A percentile compares a stretch with the other conserved stretches of the same genome.
Conservation (phyloP, 2,113 vertebrate genomes). For the Actinemys pallida region DNA sequence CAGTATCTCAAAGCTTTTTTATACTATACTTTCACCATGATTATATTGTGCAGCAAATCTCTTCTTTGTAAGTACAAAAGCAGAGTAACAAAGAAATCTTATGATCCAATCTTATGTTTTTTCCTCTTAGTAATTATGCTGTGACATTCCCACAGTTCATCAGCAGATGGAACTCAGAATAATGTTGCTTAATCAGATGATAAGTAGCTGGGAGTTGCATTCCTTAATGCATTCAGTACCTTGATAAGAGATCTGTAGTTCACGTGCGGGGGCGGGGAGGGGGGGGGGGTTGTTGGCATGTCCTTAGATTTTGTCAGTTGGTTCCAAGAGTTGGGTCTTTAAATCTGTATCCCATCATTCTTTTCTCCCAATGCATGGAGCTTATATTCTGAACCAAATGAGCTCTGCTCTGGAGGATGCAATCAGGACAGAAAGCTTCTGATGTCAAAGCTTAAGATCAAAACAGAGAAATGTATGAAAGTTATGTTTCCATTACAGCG, state of each 20-base stretch:
- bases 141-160: background rate
- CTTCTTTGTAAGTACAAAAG: background rate
- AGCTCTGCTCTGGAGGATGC: background rate
- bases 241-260: background rate
- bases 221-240: background rate
- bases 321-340: background rate
- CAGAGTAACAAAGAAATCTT: rapidly evolving
- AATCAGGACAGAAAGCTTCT: background rate
- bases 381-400: background rate
- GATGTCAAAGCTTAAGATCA: background rate
- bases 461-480: background rate
- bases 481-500: background rate
- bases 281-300: background rate
- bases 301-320: background rate
- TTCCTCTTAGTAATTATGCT: background rate
- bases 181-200: background rate
- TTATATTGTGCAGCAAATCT: background rate
- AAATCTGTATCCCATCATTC: background rate
- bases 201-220: background rate
- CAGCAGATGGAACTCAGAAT: background rate
- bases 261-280: rapidly evolving
- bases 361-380: background rate
- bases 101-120: rapidly evolving
- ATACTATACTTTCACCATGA: background rate
- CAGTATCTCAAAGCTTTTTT: background rate